Conservation (phyloP, 2,797 vertebrate species). For the Distichodus sexfasciatus region DNA sequence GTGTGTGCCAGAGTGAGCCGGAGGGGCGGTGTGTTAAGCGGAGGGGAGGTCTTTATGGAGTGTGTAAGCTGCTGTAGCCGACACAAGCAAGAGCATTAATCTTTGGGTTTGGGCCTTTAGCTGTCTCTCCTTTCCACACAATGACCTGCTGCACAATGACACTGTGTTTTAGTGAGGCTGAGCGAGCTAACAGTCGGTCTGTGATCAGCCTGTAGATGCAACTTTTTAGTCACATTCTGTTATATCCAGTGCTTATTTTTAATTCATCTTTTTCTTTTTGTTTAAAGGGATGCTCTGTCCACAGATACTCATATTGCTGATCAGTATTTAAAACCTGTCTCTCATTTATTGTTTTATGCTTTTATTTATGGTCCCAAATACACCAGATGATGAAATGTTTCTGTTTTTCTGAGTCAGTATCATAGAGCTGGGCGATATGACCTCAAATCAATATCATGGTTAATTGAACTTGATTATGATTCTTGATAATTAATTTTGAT, state of each 20-base stretch:
- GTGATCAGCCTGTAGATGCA: constrained; percentile 13
- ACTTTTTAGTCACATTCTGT: constrained; percentile 12
- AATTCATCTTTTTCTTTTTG: background rate
- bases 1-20: constrained; percentile 25
- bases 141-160: constrained; percentile 44
- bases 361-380: too few species aligned
- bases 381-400: too few species aligned
- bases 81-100: constrained; percentile 73
- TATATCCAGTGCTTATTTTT: constrained; percentile 11
- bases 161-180: constrained; percentile 39
- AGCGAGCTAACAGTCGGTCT: constrained; percentile 39
- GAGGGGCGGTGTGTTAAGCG: constrained; percentile 62
- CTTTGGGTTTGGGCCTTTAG: constrained; percentile 77
- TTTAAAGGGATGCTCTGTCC: too few species aligned
- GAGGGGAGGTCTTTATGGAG: constrained; percentile 76
- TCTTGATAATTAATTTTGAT: too few species aligned
- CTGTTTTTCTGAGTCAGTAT: too few species aligned
- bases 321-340: too few species aligned
- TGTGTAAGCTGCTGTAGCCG: constrained; percentile 63
- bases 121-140: constrained; percentile 63
- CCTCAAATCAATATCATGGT: too few species aligned
- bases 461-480: too few species aligned
- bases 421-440: too few species aligned
- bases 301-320: too few species aligned
- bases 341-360: too few species aligned